phyloP scores from a whole-genome alignment of 2,797 vertebrate genomes.

The Heliangelus exortis region DNA sequence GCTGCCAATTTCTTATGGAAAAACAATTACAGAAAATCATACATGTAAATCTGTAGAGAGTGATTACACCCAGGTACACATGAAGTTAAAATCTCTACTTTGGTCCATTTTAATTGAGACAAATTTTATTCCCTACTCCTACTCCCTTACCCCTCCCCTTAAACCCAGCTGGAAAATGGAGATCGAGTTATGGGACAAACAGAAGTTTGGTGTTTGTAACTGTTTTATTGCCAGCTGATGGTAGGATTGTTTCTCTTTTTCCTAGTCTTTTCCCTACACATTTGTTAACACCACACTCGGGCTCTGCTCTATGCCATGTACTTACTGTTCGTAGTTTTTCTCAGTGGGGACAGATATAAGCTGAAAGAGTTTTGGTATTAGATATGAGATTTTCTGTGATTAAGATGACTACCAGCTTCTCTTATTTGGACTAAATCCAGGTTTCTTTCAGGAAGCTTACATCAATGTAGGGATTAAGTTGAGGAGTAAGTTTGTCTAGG shows the following conservation, averaged over 20 bases:
- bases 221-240: not conserved
- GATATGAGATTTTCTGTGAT: not conserved
- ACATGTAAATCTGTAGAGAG: not conserved
- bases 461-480: not conserved
- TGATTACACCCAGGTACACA: not conserved
- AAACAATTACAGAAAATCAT: not conserved
- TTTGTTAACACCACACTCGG: not conserved
- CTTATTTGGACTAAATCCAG: not conserved
- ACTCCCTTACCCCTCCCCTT: no score
- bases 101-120: not conserved
- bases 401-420: not conserved
- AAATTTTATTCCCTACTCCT: not conserved
- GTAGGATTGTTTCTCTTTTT: not conserved
- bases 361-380: not conserved
- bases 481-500: not conserved
- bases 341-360: not conserved
- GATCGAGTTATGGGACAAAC: not conserved
- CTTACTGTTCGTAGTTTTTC: not conserved
- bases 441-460: not conserved
- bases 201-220: not conserved
- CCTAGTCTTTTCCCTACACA: fast-evolving
- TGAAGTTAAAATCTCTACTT: not conserved
- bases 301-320: not conserved
- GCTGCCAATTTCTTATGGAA: not conserved
- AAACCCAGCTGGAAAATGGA: not conserved